A percentile compares a stretch with the other conserved stretches of the same genome.
Conservation (phyloP, 2,888 invertebrate genomes). For the Lypha dubia region DNA sequence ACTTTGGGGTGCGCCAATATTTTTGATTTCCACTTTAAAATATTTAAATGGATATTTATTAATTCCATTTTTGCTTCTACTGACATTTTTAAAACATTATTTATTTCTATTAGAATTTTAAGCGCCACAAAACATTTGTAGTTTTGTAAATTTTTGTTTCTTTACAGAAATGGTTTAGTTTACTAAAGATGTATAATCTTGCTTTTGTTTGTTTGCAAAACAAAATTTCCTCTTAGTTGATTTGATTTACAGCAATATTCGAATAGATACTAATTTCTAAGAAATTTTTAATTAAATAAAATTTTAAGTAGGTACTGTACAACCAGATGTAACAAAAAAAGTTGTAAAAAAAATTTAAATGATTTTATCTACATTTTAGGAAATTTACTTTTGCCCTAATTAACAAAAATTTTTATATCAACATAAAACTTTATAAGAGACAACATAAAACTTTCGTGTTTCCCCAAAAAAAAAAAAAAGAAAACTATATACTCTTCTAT, state of each 20-base stretch:
- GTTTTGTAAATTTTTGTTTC: constrained; percentile 34
- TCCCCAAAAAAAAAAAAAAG: background rate
- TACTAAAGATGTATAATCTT: background rate
- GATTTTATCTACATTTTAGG: background rate
- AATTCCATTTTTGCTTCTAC: background rate
- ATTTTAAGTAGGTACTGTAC: too few relatives aligned
- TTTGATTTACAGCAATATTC: too few relatives aligned
- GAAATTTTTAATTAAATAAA: too few relatives aligned
- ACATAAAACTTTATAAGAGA: background rate
- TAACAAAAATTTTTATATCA: constrained; percentile 38
- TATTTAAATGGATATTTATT: constrained; percentile 53
- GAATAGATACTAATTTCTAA: too few relatives aligned
- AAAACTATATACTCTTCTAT: background rate
- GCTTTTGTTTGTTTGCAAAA: too few relatives aligned
- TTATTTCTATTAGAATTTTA: background rate
- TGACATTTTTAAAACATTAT: background rate
- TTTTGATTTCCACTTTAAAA: constrained; percentile 55
- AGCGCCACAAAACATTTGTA: background rate
- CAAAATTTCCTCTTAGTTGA: too few relatives aligned
- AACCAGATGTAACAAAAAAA: too few relatives aligned
- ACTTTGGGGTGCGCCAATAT: constrained; percentile 43
- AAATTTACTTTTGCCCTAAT: constrained; percentile 40
- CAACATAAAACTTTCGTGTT: constrained; percentile 36
- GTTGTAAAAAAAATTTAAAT: too few relatives aligned
- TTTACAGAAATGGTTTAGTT: background rate